Evolutionary conservation across 2,797 vertebrate species (phyloP).

Genomic region (Betta splendens): DNA sequence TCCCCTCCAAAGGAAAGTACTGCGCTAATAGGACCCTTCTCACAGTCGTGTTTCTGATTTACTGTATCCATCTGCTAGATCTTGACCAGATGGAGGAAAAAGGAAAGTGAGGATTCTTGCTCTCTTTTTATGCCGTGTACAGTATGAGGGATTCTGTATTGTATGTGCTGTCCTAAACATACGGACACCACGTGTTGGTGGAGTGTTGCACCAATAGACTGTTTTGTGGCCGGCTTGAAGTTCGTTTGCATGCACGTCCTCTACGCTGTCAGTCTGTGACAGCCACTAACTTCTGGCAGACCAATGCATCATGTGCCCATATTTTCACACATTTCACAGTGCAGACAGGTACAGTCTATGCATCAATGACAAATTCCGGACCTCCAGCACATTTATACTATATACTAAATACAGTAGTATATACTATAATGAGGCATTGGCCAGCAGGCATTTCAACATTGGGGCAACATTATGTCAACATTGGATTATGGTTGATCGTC

Average conservation of each 20-base stretch:
- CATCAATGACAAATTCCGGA: no score
- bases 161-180: slow-evolving; percentile 52
- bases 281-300: neutral
- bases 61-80: slow-evolving; percentile 58
- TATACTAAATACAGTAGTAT: no score
- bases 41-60: slow-evolving; percentile 48
- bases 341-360: no score
- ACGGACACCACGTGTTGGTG: slow-evolving; percentile 65
- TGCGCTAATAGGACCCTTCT: slow-evolving; percentile 22
- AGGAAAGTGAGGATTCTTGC: slow-evolving; percentile 31
- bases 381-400: no score
- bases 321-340: neutral
- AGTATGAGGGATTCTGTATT: slow-evolving; percentile 36
- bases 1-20: slow-evolving; percentile 21
- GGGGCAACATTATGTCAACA: no score
- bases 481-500: no score
- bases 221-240: slow-evolving; percentile 25
- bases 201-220: slow-evolving; percentile 25
- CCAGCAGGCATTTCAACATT: no score
- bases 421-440: no score
- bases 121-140: slow-evolving; percentile 17
- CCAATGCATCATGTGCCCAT: no score
- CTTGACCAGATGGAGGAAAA: slow-evolving; percentile 64
- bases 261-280: slow-evolving; percentile 49
- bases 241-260: slow-evolving; percentile 15